Percentiles rank a stretch among this genome's conserved stretches.
phyloP scores from a whole-genome alignment of 2,888 invertebrate species.

The Machimus atricapillus region DNA sequence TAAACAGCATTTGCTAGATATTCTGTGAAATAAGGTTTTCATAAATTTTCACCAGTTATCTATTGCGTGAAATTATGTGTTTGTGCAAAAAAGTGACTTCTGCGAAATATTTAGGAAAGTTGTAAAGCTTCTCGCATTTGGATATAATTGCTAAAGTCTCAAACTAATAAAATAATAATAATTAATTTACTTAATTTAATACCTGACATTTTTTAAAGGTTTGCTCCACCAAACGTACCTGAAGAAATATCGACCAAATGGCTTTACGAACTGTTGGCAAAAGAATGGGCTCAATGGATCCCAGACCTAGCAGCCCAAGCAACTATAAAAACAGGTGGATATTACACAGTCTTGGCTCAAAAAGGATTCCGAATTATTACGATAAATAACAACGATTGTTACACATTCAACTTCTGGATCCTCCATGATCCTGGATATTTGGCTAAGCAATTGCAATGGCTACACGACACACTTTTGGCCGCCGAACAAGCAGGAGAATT shows the following conservation, averaged over 20 bases:
- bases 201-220: slow-evolving; percentile 52
- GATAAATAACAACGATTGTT: slow-evolving; percentile 81
- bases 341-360: slow-evolving; percentile 73
- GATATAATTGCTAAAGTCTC: too few relatives aligned
- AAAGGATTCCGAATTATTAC: slow-evolving; percentile 78
- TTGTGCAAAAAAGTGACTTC: too few relatives aligned
- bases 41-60: too few relatives aligned
- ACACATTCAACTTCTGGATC: slow-evolving; percentile 67
- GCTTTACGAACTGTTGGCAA: slow-evolving; percentile 76
- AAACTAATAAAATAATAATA: too few relatives aligned
- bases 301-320: slow-evolving; percentile 65
- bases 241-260: slow-evolving; percentile 69
- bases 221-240: slow-evolving; percentile 63
- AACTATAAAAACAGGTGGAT: slow-evolving; percentile 75
- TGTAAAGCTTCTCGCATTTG: too few relatives aligned
- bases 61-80: too few relatives aligned
- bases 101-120: too few relatives aligned
- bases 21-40: too few relatives aligned
- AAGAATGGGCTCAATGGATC: slow-evolving; percentile 76
- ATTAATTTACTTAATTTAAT: background rate
- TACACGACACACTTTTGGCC: slow-evolving; percentile 73
- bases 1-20: too few relatives aligned
- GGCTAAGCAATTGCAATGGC: slow-evolving; percentile 80
- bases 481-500: slow-evolving; percentile 78
- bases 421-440: slow-evolving; percentile 76